These are phyloP conservation scores for Chionomys nivalis DNA, from an alignment of 2,113 vertebrate species.

Conservation along the genomic window DNA sequence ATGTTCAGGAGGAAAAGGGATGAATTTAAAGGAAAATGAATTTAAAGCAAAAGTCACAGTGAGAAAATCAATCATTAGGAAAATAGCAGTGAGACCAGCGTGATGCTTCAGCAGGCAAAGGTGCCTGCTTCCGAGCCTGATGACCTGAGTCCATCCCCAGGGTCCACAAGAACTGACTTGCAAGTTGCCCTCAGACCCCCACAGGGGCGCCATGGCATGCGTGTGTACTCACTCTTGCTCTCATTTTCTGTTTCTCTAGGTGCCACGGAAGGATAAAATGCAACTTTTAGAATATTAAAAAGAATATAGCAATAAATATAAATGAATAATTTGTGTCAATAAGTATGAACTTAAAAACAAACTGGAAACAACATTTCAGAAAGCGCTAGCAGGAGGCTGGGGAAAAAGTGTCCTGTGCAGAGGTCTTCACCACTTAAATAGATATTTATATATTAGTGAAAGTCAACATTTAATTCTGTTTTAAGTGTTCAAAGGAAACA, in stretches of 20 bases:
- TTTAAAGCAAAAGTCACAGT: background rate
- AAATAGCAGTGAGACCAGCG: background rate
- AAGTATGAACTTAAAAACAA: conserved; percentile 16
- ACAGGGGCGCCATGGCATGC: background rate
- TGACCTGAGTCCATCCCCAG: background rate
- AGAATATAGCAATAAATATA: background rate
- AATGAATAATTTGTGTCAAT: background rate
- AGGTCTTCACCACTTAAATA: background rate
- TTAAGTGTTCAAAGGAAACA: conserved; percentile 42
- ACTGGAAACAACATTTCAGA: background rate
- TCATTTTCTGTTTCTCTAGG: background rate
- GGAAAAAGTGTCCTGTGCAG: background rate
- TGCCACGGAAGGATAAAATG: background rate
- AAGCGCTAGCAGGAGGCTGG: background rate
- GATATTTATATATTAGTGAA: background rate
- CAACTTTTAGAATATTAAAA: background rate
- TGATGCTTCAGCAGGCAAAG: no score
- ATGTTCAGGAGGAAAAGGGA: background rate
- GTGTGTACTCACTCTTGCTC: no score
- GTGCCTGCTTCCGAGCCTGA: background rate
- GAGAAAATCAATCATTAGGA: background rate
- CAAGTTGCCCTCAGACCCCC: background rate
- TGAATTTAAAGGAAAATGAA: background rate
- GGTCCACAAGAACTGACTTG: background rate
- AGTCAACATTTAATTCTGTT: background rate